Percentiles rank a stretch among this genome's conserved stretches.
These are phyloP conservation scores for Poeciliopsis retropinna DNA, from an alignment of 2,113 vertebrate species.

Conservation along the genomic window DNA sequence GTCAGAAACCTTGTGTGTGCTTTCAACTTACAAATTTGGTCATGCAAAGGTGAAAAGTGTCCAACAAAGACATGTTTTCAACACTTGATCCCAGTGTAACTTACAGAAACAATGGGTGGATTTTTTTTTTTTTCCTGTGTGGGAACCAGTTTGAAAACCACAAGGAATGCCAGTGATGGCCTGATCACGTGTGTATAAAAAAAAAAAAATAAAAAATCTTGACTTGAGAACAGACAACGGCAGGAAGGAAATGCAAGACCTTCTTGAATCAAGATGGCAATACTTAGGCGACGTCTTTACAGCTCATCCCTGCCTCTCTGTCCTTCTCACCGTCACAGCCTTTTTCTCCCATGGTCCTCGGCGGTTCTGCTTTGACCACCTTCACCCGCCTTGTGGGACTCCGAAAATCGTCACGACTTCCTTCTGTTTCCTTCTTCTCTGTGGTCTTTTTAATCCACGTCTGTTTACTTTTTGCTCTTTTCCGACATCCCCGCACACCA, in stretches of 20 bases:
- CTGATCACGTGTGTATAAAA: not conserved
- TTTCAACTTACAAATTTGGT: too few relatives aligned
- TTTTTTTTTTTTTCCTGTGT: conserved; percentile 44
- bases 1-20: not conserved
- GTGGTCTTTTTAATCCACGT: conserved; percentile 61
- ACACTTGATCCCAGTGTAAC: not conserved
- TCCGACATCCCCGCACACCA: conserved; percentile 67
- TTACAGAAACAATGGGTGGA: conserved; percentile 27
- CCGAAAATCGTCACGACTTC: conserved; percentile 15
- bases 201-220: conserved; percentile 3
- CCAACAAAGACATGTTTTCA: not conserved
- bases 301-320: conserved; percentile 17
- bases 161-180: conserved; percentile 14
- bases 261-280: conserved; percentile 2
- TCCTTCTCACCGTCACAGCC: conserved; percentile 20
- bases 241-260: conserved; percentile 9
- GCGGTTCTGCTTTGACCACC: conserved; percentile 24
- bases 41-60: not conserved
- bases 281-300: conserved; percentile 11
- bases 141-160: conserved; percentile 22
- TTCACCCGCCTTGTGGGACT: not conserved
- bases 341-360: conserved; percentile 23
- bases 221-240: conserved; percentile 37
- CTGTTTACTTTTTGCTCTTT: conserved; percentile 48
- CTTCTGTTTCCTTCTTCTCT: conserved; percentile 35